These are phyloP conservation scores for Halcyon smyrnensis DNA, from an alignment of 2,797 vertebrate species.

Conservation along the genomic window DNA sequence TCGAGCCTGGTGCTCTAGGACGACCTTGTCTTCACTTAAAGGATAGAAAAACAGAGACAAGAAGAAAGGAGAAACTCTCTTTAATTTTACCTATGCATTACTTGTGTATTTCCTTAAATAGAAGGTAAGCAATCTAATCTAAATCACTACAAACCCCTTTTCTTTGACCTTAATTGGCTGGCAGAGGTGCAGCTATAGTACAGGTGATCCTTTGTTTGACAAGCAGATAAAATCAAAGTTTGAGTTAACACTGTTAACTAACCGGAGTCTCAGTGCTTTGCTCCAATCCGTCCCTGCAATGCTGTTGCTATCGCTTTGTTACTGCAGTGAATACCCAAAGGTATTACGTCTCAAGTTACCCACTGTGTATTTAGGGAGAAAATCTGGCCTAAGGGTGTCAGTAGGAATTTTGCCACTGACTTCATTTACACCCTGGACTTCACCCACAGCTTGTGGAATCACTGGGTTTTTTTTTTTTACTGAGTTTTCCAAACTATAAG, in stretches of 20 bases:
- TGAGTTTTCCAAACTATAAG: not conserved
- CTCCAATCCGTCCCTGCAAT: not conserved
- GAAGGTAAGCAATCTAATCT: not conserved
- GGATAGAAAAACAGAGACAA: not conserved
- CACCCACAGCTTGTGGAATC: not conserved
- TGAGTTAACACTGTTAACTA: not conserved
- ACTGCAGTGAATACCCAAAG: not conserved
- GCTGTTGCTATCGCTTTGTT: not conserved
- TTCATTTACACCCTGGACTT: not conserved
- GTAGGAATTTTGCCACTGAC: not conserved
- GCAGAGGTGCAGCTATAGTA: not conserved
- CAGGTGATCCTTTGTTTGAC: not conserved
- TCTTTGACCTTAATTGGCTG: not conserved
- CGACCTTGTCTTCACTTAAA: not conserved
- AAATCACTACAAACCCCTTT: not conserved
- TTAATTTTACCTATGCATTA: not conserved
- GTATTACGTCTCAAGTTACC: not conserved
- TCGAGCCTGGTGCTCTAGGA: not conserved
- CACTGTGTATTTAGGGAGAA: not conserved
- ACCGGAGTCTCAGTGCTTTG: not conserved
- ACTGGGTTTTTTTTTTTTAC: rapidly evolving
- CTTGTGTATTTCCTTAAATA: not conserved
- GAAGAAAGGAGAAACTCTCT: not conserved
- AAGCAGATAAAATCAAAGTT: not conserved
- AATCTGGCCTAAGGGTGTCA: not conserved